Evolutionary conservation across 2,797 vertebrate species (phyloP).

Genomic region (Protonibea diacanthus): DNA sequence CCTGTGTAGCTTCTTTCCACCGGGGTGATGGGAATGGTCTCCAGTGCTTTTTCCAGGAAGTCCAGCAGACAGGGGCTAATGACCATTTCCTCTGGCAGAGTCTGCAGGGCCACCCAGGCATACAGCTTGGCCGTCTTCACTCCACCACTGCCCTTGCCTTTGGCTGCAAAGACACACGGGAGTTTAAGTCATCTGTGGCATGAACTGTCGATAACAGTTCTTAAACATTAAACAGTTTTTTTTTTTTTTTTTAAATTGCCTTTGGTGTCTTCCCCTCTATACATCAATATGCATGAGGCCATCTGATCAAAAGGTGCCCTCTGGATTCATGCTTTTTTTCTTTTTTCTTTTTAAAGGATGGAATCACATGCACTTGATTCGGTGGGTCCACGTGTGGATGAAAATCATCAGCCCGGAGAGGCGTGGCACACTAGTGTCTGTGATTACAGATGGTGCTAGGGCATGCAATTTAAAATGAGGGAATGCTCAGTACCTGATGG

Average conservation of each 20-base stretch:
- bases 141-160: conserved; percentile 93
- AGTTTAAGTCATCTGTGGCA: background rate
- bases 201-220: background rate
- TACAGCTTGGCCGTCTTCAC: conserved; percentile 98
- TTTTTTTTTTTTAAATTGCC: background rate
- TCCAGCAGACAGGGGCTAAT: conserved; percentile 98
- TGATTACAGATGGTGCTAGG: conserved; percentile 48
- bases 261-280: conserved; percentile 4
- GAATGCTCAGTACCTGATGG: conserved; percentile 92
- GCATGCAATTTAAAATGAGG: conserved; percentile 74
- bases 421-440: conserved; percentile 10
- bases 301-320: conserved; percentile 49
- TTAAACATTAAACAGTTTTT: conserved; percentile 1
- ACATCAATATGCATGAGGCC: conserved; percentile 54
- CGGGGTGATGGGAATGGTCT: conserved; percentile 98
- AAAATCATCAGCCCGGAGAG: conserved; percentile 13
- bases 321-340: conserved; percentile 36
- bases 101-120: conserved; percentile 98
- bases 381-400: conserved; percentile 6
- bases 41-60: conserved; percentile 97
- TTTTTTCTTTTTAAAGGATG: conserved; percentile 19
- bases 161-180: conserved; percentile 85
- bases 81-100: conserved; percentile 98
- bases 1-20: conserved; percentile 94
- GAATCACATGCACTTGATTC: conserved; percentile 56